These are phyloP conservation scores for Leptonema lineaticorne DNA, from an alignment of 1,140 invertebrate species.

Conservation along the genomic window DNA sequence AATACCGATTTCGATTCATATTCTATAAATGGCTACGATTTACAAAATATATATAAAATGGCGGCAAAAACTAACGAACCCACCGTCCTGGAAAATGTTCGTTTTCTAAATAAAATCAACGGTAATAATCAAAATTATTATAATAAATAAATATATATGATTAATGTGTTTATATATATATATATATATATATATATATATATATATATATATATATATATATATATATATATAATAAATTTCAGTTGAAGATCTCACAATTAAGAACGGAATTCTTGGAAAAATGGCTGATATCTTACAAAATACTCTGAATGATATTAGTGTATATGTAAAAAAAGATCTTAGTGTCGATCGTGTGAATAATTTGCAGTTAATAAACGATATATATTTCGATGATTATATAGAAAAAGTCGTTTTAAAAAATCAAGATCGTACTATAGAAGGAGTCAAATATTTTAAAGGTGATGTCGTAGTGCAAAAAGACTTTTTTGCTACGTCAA, in stretches of 20 bases:
- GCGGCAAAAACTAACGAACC: constrained; percentile 29
- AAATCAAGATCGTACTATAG: constrained; percentile 3
- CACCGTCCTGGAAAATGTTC: constrained; percentile 22
- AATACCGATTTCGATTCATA: constrained; percentile 19
- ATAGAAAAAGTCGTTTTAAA: constrained; percentile 13
- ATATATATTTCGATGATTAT: constrained; percentile 17
- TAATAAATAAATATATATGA: no score
- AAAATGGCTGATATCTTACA: background rate
- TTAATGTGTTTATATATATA: no score
- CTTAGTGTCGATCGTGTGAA: background rate
- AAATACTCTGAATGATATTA: background rate
- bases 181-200: no score
- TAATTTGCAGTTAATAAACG: background rate
- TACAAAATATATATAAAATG: constrained; percentile 6
- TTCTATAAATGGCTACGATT: constrained; percentile 21
- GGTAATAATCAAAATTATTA: background rate
- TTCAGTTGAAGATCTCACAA: constrained; percentile 16
- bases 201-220: background rate
- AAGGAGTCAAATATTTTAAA: constrained; percentile 34
- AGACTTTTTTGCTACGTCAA: background rate
- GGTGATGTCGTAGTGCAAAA: constrained; percentile 24
- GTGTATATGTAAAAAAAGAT: constrained; percentile 7
- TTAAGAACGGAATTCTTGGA: background rate
- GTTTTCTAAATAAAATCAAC: constrained; percentile 8
- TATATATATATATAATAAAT: no score